Evolutionary conservation across 2,113 vertebrate genomes (phyloP).

Genomic region (Toxotes jaculatrix): DNA sequence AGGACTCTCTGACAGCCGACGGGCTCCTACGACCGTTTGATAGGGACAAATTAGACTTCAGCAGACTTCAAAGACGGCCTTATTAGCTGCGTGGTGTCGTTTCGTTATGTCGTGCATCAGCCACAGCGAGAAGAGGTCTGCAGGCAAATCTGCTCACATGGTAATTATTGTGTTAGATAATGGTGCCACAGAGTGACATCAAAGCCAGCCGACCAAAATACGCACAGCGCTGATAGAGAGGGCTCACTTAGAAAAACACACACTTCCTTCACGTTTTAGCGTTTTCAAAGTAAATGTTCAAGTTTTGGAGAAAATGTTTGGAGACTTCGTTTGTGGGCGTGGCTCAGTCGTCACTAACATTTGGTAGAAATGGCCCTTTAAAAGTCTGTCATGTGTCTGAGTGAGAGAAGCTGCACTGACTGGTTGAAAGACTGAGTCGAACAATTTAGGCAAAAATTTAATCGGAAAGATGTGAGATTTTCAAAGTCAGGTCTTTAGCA

Average conservation of each 20-base stretch:
- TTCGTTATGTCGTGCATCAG: slow-evolving; percentile 14
- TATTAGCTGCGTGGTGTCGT: slow-evolving; percentile 29
- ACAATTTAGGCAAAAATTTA: not conserved
- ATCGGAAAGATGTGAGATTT: not conserved
- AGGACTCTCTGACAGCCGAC: slow-evolving; percentile 10
- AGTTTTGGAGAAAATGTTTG: not conserved
- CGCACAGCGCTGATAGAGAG: slow-evolving; percentile 1
- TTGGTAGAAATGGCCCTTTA: not conserved
- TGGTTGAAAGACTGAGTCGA: not conserved
- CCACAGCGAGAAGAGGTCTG: slow-evolving; percentile 19
- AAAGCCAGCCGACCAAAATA: slow-evolving; percentile 30
- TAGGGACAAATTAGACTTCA: slow-evolving; percentile 54
- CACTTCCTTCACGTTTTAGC: not conserved
- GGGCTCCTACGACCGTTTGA: slow-evolving; percentile 9
- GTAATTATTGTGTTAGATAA: slow-evolving; percentile 57
- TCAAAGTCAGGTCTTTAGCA: not conserved
- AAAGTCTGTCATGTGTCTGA: not conserved
- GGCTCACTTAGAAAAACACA: not conserved
- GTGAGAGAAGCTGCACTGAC: not conserved
- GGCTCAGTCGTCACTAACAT: not conserved
- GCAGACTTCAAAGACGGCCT: slow-evolving; percentile 46
- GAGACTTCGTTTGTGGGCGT: not conserved
- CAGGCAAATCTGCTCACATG: slow-evolving; percentile 43
- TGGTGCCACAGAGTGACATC: slow-evolving; percentile 23
- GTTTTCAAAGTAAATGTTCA: not conserved